Base-by-base conservation (phyloP, 2,113 vertebrate species). In the Arvicanthis niloticus region DNA sequence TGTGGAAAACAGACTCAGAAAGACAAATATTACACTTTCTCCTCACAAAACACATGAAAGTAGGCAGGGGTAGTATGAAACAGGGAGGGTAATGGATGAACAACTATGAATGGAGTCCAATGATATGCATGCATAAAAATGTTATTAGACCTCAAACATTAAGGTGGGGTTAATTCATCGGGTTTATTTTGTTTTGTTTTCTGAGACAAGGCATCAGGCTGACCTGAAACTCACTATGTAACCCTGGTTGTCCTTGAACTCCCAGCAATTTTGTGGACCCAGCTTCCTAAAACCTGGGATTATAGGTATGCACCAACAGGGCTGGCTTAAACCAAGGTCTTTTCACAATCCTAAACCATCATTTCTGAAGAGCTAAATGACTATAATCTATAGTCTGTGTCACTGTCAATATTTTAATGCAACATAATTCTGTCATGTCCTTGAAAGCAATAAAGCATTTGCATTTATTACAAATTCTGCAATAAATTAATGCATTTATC, bases 391-490 rank as follows among this genome's bases (percentile, higher is more conserved):
- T 31, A 51, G 21, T 76, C 58, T 85, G 31, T 80, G 51, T 12
- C n/a, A 93, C 5, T 6, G 80, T 65, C 51, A 65, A 34, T 85
- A 94, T 45, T 93, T 86, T 81, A 92, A 91, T 80, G 29, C 40
- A 84, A 80, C 0, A 31, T 48, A 85, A 80, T 70, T 89, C 87
- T 91, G n/a, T 84, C 31, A 80, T 45, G 6, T 65, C 26, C 48
- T 16, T 88, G 80, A 88, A 93, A 96, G 13, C 3, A 60, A 85
- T 68, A 53, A 85, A 91, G 42, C 16, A 84, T 78, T 96, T 60
- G 37, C 6, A 82, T 84, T 16, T 84, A 82, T 82, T 82, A 40
- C 13, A 60, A 40, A 60, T 40, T 34, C 60, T 82, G 37, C 37
- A 60, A 82, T 29, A 81, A 58, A 2, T 81, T 56, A 96, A 70